Base-by-base conservation (phyloP, 2,797 vertebrate species). In the Microchirus variegatus region DNA sequence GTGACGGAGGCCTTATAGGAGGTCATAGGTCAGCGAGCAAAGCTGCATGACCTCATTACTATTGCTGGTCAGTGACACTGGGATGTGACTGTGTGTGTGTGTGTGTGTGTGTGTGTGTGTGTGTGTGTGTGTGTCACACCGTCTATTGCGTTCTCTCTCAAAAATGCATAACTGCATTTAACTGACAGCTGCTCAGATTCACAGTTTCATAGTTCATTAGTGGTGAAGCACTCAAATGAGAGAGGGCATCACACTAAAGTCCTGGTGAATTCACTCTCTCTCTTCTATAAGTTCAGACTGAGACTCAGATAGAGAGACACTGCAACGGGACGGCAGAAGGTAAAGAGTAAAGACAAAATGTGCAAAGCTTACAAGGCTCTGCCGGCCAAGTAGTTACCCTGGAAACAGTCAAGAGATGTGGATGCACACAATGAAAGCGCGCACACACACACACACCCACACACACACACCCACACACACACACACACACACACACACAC, bases 401-500 rank as follows among this genome's bases (percentile, higher is more conserved):
- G 93, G 93, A 91, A 94, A 94, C 93, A 80, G 89, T 88, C 42
- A 81, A 90, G 88, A 87, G 84, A 67, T 82, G 63, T 59, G 76
- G 79, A 85, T 80, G 65, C 82, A 86, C 88, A 87, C 86, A 87
- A 84, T 83, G 75, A 79, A 78, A 66, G 53, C 56, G 35, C 87
- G 53, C 53, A 36, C 87, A 78, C 63, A 57, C 54, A 37, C 87
- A n/a, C n/a, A n/a, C n/a, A n/a, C n/a, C n/a, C 76, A 79, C 40
- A 78, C 65, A 56, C 82, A 86, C 88, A 87, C 86, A 87, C 56
- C 35, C 87, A 55, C 53, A 36, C 87, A 78, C 63, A 57, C 54
- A 37, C 86, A 31, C 31, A 31, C 76, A 79, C 41, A 79, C n/a
- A 59, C 67, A 17, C 77, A 80, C 87, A 87, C 85, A 87, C n/a